These are phyloP conservation scores for Eurypyga helias DNA, from an alignment of 2,113 vertebrate genomes.

Conservation along the genomic window DNA sequence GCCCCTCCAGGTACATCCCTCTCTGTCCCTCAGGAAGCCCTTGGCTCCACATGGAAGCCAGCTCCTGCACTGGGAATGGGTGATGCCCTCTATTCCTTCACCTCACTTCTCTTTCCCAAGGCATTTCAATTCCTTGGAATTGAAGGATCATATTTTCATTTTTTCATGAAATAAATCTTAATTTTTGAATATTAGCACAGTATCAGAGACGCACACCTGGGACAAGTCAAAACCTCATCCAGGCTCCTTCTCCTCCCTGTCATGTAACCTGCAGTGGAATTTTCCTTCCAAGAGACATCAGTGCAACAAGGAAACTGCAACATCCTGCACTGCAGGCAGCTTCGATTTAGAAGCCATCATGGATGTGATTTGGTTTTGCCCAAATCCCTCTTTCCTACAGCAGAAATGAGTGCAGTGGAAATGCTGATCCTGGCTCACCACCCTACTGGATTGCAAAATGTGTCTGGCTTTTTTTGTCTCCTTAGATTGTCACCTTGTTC, in stretches of 20 bases:
- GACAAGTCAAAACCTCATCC: not conserved
- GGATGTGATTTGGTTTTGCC: not conserved
- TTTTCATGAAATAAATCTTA: not conserved
- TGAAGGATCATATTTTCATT: not conserved
- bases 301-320: not conserved
- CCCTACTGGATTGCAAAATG: not conserved
- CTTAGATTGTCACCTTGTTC: not conserved
- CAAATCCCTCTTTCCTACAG: not conserved
- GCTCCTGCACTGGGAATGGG: not conserved
- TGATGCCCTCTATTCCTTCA: not conserved
- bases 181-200: not conserved
- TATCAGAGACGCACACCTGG: not conserved
- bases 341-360: not conserved
- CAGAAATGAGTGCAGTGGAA: not conserved
- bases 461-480: not conserved
- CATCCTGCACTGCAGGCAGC: not conserved
- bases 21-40: fast-evolving
- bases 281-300: not conserved
- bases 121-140: not conserved
- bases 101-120: not conserved
- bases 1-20: fast-evolving
- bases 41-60: not conserved
- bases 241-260: not conserved
- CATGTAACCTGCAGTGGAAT: not conserved
- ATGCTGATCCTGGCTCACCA: not conserved